phyloP scores from a whole-genome alignment of 2,888 invertebrate species.

The Hanleya hanleyi region DNA sequence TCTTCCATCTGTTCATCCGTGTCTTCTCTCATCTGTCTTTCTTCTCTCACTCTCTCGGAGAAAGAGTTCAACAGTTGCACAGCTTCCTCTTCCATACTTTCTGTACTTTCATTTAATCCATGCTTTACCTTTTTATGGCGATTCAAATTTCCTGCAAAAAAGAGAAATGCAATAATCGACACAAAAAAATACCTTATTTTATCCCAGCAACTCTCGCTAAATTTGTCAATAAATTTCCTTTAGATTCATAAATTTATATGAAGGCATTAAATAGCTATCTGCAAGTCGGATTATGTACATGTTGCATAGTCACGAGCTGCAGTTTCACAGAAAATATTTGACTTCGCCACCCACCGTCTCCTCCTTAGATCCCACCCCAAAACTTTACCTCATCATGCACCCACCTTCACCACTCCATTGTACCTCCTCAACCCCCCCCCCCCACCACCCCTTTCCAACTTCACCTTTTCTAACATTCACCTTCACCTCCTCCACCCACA shows the following conservation, averaged over 20 bases:
- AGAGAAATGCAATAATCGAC: neutral
- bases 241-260: neutral
- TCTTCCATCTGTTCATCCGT: neutral
- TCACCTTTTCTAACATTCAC: too few species aligned
- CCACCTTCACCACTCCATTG: too few species aligned
- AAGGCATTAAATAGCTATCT: neutral
- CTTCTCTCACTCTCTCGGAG: constrained; percentile 45
- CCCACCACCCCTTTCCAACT: too few species aligned
- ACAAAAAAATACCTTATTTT: constrained; percentile 8
- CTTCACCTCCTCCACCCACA: too few species aligned
- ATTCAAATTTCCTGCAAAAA: constrained; percentile 65
- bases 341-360: too few species aligned
- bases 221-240: neutral
- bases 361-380: too few species aligned
- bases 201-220: neutral
- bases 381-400: too few species aligned
- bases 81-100: constrained; percentile 67
- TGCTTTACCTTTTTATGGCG: constrained; percentile 71
- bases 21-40: neutral
- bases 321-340: too few species aligned
- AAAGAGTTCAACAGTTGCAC: constrained; percentile 64
- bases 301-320: too few species aligned
- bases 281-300: too few species aligned
- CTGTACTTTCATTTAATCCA: constrained; percentile 61
- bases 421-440: too few species aligned